phyloP scores from a whole-genome alignment of 2,113 vertebrate genomes.

The Oxygymnocypris stewartii region DNA sequence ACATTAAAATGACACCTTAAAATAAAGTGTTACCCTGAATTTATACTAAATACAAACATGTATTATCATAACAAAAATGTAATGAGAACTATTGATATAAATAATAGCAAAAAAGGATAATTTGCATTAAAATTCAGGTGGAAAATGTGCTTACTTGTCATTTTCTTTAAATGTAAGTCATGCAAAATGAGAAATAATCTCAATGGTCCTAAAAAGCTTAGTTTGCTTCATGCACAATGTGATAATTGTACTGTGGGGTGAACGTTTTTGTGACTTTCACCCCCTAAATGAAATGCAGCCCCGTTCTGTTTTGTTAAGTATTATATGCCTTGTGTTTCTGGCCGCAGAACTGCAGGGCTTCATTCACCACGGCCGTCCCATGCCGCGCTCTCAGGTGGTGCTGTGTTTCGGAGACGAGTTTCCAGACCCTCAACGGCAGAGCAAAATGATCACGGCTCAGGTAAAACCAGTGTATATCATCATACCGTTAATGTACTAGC shows the following conservation, averaged over 20 bases:
- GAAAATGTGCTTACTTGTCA: not conserved
- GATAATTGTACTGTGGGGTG: not conserved
- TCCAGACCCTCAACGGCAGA: slow-evolving; percentile 88
- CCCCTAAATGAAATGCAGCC: not conserved
- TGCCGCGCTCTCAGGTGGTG: slow-evolving; percentile 87
- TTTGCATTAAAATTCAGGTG: not conserved
- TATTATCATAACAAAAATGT: too few relatives aligned
- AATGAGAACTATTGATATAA: too few relatives aligned
- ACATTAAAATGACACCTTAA: too few relatives aligned
- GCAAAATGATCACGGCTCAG: slow-evolving; percentile 94
- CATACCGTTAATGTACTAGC: not conserved
- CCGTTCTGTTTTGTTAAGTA: not conserved
- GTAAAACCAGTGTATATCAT: slow-evolving; percentile 65
- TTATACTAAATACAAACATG: too few relatives aligned
- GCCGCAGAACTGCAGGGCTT: slow-evolving; percentile 87
- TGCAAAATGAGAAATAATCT: too few relatives aligned
- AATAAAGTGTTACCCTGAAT: too few relatives aligned
- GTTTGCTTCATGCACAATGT: too few relatives aligned
- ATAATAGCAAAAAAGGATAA: not conserved
- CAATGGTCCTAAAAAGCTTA: too few relatives aligned
- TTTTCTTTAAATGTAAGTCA: too few relatives aligned
- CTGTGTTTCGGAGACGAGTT: slow-evolving; percentile 96
- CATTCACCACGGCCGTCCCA: slow-evolving; percentile 83
- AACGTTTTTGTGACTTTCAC: not conserved
- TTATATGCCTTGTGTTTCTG: slow-evolving; percentile 2